Evolutionary conservation across 2,888 invertebrate genomes (phyloP).

Genomic region (Xylota sylvarum): DNA sequence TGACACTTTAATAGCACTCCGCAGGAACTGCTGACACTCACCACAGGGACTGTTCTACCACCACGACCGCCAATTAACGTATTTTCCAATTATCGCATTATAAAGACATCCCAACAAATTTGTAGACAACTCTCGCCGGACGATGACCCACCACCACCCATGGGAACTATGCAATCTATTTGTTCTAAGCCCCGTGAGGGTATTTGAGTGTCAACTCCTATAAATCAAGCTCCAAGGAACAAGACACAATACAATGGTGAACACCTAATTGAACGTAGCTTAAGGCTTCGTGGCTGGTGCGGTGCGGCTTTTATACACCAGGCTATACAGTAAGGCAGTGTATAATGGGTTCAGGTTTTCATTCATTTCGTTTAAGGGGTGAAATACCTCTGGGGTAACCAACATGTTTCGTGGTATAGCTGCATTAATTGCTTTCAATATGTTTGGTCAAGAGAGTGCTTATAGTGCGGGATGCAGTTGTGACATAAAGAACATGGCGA

Average conservation of each 20-base stretch:
- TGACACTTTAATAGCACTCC: slow-evolving; percentile 18
- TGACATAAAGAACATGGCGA: neutral
- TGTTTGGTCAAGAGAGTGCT: neutral
- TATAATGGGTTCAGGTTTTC: neutral
- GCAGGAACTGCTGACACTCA: neutral
- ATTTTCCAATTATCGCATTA: slow-evolving; percentile 13
- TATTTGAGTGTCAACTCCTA: slow-evolving; percentile 14
- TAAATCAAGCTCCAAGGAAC: slow-evolving; percentile 10
- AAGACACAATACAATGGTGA: neutral
- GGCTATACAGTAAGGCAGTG: neutral
- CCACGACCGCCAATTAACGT: slow-evolving; percentile 10
- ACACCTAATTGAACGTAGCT: slow-evolving; percentile 22
- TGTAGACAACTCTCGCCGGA: neutral
- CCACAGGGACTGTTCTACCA: neutral
- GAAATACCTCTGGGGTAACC: neutral
- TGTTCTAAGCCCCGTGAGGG: slow-evolving; percentile 4
- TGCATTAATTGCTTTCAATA: slow-evolving; percentile 18
- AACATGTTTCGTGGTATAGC: slow-evolving; percentile 32
- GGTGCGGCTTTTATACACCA: neutral
- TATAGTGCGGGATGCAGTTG: neutral
- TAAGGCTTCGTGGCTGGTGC: slow-evolving; percentile 1
- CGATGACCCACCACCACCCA: neutral
- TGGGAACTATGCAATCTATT: slow-evolving; percentile 6
- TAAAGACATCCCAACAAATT: slow-evolving; percentile 8
- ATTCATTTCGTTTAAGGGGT: slow-evolving; percentile 1